Conservation (phyloP, 2,113 vertebrate genomes). For the Protobothrops mucrosquamatus region DNA sequence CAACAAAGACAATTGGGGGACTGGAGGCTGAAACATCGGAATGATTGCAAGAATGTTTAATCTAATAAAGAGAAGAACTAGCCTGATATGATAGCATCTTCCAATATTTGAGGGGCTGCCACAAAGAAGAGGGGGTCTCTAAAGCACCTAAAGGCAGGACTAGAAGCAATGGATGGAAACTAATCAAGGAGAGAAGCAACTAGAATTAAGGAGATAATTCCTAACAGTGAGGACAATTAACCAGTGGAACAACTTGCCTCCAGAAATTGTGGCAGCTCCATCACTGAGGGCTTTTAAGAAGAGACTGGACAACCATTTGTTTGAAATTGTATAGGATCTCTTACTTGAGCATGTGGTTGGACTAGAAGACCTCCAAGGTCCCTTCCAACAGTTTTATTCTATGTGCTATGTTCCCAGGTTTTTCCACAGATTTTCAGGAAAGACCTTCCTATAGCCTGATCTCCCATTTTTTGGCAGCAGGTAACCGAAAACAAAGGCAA, state of each 20-base stretch:
- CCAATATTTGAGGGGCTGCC: background rate
- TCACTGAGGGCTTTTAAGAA: too few relatives aligned
- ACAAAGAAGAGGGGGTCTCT: background rate
- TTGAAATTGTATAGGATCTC: too few relatives aligned
- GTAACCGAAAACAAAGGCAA: background rate
- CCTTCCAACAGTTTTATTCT: background rate
- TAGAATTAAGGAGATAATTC: too few relatives aligned
- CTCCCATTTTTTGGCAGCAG: background rate
- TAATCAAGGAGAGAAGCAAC: too few relatives aligned
- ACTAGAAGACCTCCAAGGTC: background rate
- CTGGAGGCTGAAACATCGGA: background rate
- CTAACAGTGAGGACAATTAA: too few relatives aligned
- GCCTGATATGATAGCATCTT: background rate
- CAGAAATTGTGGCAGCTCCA: too few relatives aligned
- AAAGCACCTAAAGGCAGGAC: too few relatives aligned
- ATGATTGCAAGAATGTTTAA: background rate
- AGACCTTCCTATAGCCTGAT: background rate
- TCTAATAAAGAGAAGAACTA: background rate
- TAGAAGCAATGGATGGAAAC: too few relatives aligned
- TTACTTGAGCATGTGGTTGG: too few relatives aligned
- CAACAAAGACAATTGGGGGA: background rate
- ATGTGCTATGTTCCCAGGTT: background rate
- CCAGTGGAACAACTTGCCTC: too few relatives aligned
- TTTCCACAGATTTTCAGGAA: background rate
- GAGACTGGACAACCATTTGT: too few relatives aligned